These are phyloP conservation scores for Pilophorus perplexus DNA, from an alignment of 2,888 invertebrate genomes.

Conservation along the genomic window DNA sequence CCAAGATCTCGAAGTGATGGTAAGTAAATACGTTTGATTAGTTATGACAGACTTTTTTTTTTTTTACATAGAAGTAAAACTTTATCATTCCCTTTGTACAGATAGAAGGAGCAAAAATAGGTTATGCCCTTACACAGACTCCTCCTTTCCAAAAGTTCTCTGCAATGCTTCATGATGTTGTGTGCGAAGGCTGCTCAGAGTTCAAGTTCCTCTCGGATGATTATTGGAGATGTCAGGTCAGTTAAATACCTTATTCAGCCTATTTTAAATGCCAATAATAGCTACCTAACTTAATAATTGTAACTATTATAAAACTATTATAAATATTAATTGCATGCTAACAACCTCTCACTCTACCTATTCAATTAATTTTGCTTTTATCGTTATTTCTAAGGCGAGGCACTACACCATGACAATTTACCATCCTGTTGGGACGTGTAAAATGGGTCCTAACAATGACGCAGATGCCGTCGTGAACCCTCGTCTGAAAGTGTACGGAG, in stretches of 20 bases:
- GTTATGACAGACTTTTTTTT: not conserved
- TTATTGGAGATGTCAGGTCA: conserved; percentile 66
- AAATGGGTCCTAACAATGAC: conserved; percentile 69
- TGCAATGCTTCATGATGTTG: conserved; percentile 62
- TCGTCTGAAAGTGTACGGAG: conserved; percentile 65
- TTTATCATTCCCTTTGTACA: conserved; percentile 50
- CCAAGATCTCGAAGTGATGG: conserved; percentile 60
- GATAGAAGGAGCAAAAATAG: conserved; percentile 73
- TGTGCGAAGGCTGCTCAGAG: conserved; percentile 65
- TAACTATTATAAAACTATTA: no score
- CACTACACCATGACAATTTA: conserved; percentile 77
- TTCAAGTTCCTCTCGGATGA: conserved; percentile 66
- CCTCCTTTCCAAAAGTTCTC: conserved; percentile 62
- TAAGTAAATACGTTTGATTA: conserved; percentile 30
- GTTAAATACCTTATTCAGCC: no score
- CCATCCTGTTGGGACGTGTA: conserved; percentile 77
- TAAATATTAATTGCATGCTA: no score
- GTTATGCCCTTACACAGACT: conserved; percentile 61
- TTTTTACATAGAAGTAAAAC: not conserved
- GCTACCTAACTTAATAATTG: no score
- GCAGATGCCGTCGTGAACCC: conserved; percentile 68
- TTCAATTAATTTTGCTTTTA: no score
- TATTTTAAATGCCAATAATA: no score
- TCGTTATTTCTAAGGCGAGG: no score
- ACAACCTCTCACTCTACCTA: no score